phyloP scores from a whole-genome alignment of 1,140 invertebrate genomes.

The Drosophila eugracilis region DNA sequence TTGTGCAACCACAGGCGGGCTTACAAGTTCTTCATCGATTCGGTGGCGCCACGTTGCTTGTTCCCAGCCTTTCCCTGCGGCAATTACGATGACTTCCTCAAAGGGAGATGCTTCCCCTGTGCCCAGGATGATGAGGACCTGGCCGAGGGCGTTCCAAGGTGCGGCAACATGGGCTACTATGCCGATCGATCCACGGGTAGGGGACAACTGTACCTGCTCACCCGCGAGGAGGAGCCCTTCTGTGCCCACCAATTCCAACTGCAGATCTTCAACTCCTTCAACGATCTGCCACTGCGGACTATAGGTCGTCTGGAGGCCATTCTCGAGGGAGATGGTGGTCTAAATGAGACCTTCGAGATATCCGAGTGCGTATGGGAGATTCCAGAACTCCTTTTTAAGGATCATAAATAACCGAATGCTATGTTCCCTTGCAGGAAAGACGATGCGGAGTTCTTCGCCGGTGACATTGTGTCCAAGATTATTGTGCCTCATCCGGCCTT shows the following conservation, averaged over 20 bases:
- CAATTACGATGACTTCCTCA: constrained; percentile 92
- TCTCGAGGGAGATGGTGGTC: constrained; percentile 90
- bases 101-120: constrained; percentile 87
- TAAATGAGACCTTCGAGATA: constrained; percentile 95
- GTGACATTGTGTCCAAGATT: constrained; percentile 90
- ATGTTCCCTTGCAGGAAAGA: constrained; percentile 87
- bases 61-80: constrained; percentile 95
- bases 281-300: constrained; percentile 88
- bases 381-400: neutral
- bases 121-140: constrained; percentile 81
- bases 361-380: constrained; percentile 88
- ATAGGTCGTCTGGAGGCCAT: constrained; percentile 92
- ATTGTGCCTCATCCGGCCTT: constrained; percentile 95
- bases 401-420: neutral
- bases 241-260: constrained; percentile 96
- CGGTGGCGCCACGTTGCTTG: constrained; percentile 94
- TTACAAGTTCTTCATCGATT: constrained; percentile 97
- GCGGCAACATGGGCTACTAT: constrained; percentile 97
- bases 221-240: constrained; percentile 96
- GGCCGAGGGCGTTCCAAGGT: constrained; percentile 86
- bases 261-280: constrained; percentile 90
- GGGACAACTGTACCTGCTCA: constrained; percentile 93
- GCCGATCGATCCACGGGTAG: constrained; percentile 92
- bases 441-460: constrained; percentile 90
- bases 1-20: constrained; percentile 96